phyloP scores from a whole-genome alignment of 2,888 invertebrate genomes.

The Eupithecia tripunctaria region DNA sequence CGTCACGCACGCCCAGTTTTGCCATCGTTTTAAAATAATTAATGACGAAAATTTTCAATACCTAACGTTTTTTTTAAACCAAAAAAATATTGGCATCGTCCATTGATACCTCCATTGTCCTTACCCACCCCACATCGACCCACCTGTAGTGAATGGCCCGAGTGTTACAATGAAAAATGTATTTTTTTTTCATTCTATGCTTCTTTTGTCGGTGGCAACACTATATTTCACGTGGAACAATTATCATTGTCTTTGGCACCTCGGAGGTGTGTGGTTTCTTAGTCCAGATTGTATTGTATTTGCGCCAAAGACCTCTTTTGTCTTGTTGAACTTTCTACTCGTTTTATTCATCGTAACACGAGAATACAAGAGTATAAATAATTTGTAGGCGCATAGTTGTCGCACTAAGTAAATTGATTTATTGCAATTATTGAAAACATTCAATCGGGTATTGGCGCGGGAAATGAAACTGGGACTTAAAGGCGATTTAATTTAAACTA shows the following conservation, averaged over 20 bases:
- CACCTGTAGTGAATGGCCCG: slow-evolving; percentile 81
- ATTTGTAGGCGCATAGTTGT: slow-evolving; percentile 38
- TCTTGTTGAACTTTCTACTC: slow-evolving; percentile 27
- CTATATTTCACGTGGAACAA: slow-evolving; percentile 84
- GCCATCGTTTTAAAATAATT: slow-evolving; percentile 66
- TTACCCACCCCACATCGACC: slow-evolving; percentile 74
- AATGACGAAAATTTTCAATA: slow-evolving; percentile 67
- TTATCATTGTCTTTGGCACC: slow-evolving; percentile 84
- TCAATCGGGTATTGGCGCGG: slow-evolving; percentile 67
- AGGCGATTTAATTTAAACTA: slow-evolving; percentile 78
- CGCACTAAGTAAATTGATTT: slow-evolving; percentile 65
- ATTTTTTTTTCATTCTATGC: slow-evolving; percentile 62
- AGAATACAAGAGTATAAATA: slow-evolving; percentile 22
- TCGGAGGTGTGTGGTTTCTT: slow-evolving; percentile 55
- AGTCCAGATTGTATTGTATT: slow-evolving; percentile 53
- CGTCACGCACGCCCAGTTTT: slow-evolving; percentile 54
- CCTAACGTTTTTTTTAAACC: slow-evolving; percentile 62
- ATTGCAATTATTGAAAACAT: slow-evolving; percentile 72
- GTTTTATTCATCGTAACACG: slow-evolving; percentile 13
- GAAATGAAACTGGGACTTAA: slow-evolving; percentile 70
- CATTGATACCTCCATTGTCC: slow-evolving; percentile 81
- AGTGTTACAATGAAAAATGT: slow-evolving; percentile 78
- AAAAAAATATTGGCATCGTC: slow-evolving; percentile 73
- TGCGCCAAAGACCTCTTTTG: slow-evolving; percentile 24
- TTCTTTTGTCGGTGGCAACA: slow-evolving; percentile 82